Percentiles rank a stretch among this genome's conserved stretches.
These are phyloP conservation scores for Phoebastria nigripes DNA, from an alignment of 2,797 vertebrate genomes.

Conservation along the genomic window DNA sequence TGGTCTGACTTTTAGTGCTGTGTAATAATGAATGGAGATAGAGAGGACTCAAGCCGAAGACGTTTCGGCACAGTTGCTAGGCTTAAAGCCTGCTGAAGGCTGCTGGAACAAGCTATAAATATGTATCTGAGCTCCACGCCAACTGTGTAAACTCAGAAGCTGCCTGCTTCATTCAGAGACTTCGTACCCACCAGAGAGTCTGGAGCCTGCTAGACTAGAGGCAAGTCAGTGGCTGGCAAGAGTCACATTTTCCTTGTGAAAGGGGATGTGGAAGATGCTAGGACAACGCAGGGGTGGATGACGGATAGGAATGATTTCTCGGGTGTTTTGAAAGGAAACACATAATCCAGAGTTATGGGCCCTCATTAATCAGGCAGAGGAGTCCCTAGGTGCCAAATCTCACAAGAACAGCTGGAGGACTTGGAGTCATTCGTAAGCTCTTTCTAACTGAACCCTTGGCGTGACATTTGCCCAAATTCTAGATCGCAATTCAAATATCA, in stretches of 20 bases:
- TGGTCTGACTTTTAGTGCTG: not conserved
- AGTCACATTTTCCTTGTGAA: conserved; percentile 2
- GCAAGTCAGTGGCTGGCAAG: not conserved
- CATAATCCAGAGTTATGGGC: conserved; percentile 11
- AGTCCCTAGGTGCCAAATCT: not conserved
- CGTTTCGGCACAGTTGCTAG: not conserved
- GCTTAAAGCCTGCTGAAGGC: conserved; percentile 39
- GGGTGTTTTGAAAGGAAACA: conserved; percentile 20
- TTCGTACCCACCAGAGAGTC: conserved; percentile 4
- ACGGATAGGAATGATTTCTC: not conserved
- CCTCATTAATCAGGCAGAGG: conserved; percentile 8
- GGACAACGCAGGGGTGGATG: not conserved
- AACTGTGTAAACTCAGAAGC: conserved; percentile 62
- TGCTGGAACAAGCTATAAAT: conserved; percentile 56
- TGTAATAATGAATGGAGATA: conserved; percentile 24
- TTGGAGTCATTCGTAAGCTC: not conserved
- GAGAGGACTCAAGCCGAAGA: not conserved
- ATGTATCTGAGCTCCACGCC: conserved; percentile 16
- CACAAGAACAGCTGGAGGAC: not conserved
- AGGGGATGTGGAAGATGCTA: not conserved
- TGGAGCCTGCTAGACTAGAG: not conserved
- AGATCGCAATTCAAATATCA: not conserved
- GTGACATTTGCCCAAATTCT: not conserved
- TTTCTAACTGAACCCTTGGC: not conserved
- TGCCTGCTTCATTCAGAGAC: conserved; percentile 40